A percentile compares a stretch with the other conserved stretches of the same genome.
Evolutionary conservation across 2,113 vertebrate species (phyloP).

Genomic region (Petrocephalus microphthalmus): DNA sequence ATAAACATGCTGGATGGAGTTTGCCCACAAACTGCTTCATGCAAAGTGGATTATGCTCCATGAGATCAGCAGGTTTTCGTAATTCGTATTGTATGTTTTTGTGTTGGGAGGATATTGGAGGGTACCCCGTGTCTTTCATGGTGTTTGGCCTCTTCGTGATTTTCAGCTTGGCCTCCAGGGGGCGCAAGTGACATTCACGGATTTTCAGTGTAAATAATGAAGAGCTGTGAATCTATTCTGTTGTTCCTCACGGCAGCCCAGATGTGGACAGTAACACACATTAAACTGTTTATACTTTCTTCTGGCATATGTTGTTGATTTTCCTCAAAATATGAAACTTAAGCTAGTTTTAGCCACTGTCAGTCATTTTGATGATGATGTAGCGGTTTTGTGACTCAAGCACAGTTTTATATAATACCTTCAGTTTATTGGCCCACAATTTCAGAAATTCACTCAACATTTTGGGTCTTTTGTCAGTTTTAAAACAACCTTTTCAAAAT

Average conservation of each 20-base stretch:
- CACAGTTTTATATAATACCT: not conserved
- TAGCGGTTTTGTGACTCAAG: not conserved
- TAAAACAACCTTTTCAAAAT: not conserved
- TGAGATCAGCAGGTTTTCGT: not conserved
- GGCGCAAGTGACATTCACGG: not conserved
- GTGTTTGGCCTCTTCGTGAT: not conserved
- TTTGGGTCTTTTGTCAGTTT: not conserved
- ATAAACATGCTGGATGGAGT: not conserved
- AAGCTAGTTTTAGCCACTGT: not conserved
- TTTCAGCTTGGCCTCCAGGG: not conserved
- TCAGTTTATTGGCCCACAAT: not conserved
- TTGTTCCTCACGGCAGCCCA: not conserved
- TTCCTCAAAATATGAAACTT: not conserved
- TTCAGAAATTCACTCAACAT: not conserved
- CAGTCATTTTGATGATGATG: not conserved
- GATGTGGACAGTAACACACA: not conserved
- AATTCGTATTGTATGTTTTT: not conserved
- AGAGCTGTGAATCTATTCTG: not conserved
- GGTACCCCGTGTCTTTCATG: not conserved
- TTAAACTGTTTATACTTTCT: not conserved
- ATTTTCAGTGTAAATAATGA: not conserved
- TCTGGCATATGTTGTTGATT: not conserved
- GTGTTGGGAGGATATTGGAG: not conserved
- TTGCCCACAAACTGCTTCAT: not conserved
- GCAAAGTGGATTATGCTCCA: not conserved